phyloP scores from a whole-genome alignment of 2,113 vertebrate genomes.

The Taurulus bubalis region DNA sequence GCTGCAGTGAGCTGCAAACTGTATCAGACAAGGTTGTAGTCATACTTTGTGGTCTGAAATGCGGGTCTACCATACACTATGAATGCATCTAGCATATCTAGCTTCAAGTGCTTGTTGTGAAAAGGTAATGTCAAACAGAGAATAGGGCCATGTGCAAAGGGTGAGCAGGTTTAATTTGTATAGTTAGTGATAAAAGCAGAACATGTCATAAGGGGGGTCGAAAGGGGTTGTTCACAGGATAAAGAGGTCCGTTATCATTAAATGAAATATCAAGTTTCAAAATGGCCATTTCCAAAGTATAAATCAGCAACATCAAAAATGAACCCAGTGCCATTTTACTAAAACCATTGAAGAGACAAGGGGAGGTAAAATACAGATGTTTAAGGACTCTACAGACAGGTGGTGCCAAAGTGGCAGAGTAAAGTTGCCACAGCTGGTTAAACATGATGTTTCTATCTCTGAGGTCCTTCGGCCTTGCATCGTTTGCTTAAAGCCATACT shows the following conservation, averaged over 20 bases:
- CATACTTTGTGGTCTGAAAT: slow-evolving; percentile 1
- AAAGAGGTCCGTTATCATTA: neutral
- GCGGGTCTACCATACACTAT: neutral
- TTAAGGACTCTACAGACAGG: slow-evolving; percentile 9
- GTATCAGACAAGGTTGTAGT: slow-evolving; percentile 19
- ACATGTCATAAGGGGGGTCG: neutral
- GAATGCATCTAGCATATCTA: neutral
- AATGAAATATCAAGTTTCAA: slow-evolving; percentile 26
- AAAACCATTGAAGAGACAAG: neutral
- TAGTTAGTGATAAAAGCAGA: neutral
- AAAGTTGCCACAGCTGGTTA: slow-evolving; percentile 7
- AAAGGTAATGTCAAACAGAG: neutral
- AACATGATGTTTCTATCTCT: neutral
- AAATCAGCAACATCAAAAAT: neutral
- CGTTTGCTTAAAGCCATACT: neutral
- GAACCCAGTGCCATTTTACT: slow-evolving; percentile 9
- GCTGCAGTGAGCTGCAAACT: slow-evolving; percentile 21
- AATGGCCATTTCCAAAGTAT: slow-evolving; percentile 5
- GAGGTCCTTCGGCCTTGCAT: neutral
- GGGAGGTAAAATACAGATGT: neutral
- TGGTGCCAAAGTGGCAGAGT: neutral
- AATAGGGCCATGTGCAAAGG: neutral
- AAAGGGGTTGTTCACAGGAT: neutral
- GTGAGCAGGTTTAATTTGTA: slow-evolving; percentile 2
- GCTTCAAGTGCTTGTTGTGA: neutral